Base-by-base conservation (phyloP, 2,797 vertebrate species). In the Cynodonichthys magdalenae region DNA sequence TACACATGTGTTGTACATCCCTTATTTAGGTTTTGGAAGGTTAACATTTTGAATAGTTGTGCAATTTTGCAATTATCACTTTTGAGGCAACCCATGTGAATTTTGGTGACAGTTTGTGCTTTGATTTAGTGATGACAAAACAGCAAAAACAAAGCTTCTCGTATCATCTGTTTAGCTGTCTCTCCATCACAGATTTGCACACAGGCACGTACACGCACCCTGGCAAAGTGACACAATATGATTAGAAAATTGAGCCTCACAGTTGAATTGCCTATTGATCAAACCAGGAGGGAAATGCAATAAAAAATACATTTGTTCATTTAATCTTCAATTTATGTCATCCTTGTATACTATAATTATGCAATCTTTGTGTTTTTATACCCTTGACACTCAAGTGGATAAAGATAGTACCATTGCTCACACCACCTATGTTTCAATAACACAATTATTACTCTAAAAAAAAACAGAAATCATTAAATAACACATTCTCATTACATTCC, bases 181-280 rank as follows among this genome's bases (percentile, higher is more conserved):
- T 52, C 47, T 34, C 66, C 34, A 12, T 63, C 57, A 57, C 58
- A 59, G 45, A 65, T 63, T 49, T 19, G 47, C 71, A 57, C 50
- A 53, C 50, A 53, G 51, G 47, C 71, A 60, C 55, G 51, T n/a
- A 47, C 58, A 56, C 45, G 53, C 50, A 60, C 83, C 63, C 63
- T 11, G 36, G 36, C 74, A 71, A 76, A 55, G 49, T 80, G 75
- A 85, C 87, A 81, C 74, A 81, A 69, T 87, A 80, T 84, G 75
- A 87, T 86, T 80, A 82, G 71, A 80, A 81, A 85, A 87, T 75
- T 75, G 71, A 71, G 77, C 83, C 79, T 66, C 42, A 58, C 77
- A 84, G 81, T 79, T 69, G 79, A 69, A 79, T 79, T 66, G 76
- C 58, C 68, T 49, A 48, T 58, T 61, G 60, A 75, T 86, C 78